Evolutionary conservation across 2,113 vertebrate species (phyloP), one percentile per base, ranked within the genome.

Genomic region (Gadus chalcogrammus): DNA sequence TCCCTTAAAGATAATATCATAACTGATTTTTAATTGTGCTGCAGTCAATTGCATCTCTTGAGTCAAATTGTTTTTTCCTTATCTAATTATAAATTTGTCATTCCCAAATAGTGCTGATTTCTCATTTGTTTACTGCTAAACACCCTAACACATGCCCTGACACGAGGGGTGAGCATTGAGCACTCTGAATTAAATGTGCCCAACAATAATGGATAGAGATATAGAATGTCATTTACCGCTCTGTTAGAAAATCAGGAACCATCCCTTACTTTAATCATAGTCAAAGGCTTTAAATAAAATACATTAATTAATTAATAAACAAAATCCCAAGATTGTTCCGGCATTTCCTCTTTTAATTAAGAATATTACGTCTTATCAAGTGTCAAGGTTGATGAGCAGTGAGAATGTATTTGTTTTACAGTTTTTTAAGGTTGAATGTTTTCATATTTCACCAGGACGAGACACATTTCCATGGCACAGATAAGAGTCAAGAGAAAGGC

Each of bases 291-390:
- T 79, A 81, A 87, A 85, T 74, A 69, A 65, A 81, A 84, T 86
- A 81, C 73, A 65, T 70, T 79, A 1, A 58, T 58, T 58, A 58
- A 58, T 58, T 17, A 58, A 16, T 58, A 61, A 24, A 61, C n/a
- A 61, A 61, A 61, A 62, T 70, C 28, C 24, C 70, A 48, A 86
- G 87, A 90, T 87, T 85, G 88, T 90, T 90, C 85, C 84, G 84
- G 82, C 84, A 76, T 85, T 82, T 79, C 62, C 77, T 64, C 73
- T 78, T 84, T 86, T 88, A 87, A 88, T 87, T 90, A 87, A 83
- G 74, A 72, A 77, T 28, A 76, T 68, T 18, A 72, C 56, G 74
- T 82, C 82, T 88, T 88, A 88, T 88, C 87, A 4, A 72, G 67
- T 17, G 68, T 67, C 73, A 80, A 75, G 78, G 75, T 83, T 83